Evolutionary conservation across 1,140 invertebrate species (phyloP).

Genomic region (Trichonephila inaurata): DNA sequence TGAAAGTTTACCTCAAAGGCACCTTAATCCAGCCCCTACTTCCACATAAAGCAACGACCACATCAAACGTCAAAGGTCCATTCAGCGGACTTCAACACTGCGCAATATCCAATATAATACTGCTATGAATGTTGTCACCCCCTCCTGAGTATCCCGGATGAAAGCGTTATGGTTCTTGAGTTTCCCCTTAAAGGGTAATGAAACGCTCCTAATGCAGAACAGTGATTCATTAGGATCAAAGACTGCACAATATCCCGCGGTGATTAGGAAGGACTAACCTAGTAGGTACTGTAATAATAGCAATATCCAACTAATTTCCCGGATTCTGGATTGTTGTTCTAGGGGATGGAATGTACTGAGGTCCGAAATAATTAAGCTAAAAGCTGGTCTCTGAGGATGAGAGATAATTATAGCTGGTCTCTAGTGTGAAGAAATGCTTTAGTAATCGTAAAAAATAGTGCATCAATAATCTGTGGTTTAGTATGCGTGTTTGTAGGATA

Average conservation of each 20-base stretch:
- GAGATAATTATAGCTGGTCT: no score
- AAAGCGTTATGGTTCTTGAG: constrained; percentile 5
- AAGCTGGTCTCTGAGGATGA: no score
- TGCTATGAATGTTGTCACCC: constrained; percentile 7
- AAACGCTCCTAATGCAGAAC: not conserved
- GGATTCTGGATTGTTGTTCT: not conserved
- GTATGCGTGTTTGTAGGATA: no score
- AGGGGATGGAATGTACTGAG: not conserved
- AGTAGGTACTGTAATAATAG: not conserved
- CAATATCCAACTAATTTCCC: constrained; percentile 13
- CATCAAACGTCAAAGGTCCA: not conserved
- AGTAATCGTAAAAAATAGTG: not conserved
- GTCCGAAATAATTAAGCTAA: not conserved
- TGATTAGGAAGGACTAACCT: not conserved
- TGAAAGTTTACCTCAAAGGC: not conserved
- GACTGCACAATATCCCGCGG: not conserved
- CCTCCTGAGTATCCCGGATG: not conserved
- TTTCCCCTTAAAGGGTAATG: not conserved
- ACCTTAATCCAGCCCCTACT: not conserved
- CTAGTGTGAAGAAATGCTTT: not conserved
- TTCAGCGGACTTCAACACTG: not conserved
- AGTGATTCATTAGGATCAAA: constrained; percentile 31
- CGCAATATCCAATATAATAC: constrained; percentile 7
- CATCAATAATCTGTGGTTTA: no score
- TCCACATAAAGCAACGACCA: no score